phyloP scores from a whole-genome alignment of 2,888 invertebrate species.

The Patella pellucida region DNA sequence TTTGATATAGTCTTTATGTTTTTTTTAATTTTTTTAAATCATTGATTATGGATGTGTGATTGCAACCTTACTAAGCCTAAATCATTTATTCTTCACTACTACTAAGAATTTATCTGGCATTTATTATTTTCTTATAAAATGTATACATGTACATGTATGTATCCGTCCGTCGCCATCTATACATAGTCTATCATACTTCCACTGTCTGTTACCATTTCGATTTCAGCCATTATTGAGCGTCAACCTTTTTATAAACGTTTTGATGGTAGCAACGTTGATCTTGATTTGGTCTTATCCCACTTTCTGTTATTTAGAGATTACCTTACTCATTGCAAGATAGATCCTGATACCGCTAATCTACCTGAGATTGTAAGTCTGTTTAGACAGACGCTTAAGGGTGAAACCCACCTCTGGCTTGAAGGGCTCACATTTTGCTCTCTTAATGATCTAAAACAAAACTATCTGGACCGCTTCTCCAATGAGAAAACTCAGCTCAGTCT shows the following conservation, averaged over 20 bases:
- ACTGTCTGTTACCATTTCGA: too few relatives aligned
- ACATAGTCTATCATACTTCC: too few relatives aligned
- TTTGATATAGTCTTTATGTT: too few relatives aligned
- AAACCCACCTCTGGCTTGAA: neutral
- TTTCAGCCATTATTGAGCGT: neutral
- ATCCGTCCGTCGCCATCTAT: too few relatives aligned
- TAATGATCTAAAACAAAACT: neutral
- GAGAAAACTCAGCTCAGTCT: neutral
- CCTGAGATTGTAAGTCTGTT: neutral
- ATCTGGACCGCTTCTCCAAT: neutral
- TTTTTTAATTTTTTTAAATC: too few relatives aligned
- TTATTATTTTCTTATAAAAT: too few relatives aligned
- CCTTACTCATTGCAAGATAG: neutral
- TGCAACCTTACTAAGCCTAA: too few relatives aligned
- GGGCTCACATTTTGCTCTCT: neutral
- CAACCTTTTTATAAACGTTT: neutral
- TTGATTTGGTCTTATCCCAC: neutral
- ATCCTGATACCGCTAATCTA: conserved; percentile 1
- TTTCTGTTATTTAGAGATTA: neutral
- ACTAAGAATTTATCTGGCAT: too few relatives aligned
- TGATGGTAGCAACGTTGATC: neutral
- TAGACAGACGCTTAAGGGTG: neutral
- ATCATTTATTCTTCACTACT: too few relatives aligned
- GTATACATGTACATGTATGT: too few relatives aligned
- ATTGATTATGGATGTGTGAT: too few relatives aligned